Evolutionary conservation across 2,113 vertebrate genomes (phyloP).

Genomic region (Platanista minor): DNA sequence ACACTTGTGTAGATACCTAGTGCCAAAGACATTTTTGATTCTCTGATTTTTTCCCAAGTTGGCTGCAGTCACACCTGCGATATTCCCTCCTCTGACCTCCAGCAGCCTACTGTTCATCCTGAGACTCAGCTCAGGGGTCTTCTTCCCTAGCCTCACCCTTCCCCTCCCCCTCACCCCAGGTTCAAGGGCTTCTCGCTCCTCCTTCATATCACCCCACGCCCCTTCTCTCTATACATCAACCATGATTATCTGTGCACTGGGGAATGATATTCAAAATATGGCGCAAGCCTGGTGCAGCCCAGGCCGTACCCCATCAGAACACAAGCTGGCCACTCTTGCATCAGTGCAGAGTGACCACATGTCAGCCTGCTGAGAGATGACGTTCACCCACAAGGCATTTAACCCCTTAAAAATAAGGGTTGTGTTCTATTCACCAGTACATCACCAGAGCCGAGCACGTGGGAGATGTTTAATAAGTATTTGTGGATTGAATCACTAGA

Average conservation of each 20-base stretch:
- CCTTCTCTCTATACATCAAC: not conserved
- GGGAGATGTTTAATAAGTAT: not conserved
- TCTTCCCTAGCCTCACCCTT: not conserved
- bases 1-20: not conserved
- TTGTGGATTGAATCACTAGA: not conserved
- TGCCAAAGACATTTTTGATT: not conserved
- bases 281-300: not conserved
- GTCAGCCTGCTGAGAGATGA: not conserved
- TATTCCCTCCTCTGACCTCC: fast-evolving
- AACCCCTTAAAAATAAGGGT: not conserved
- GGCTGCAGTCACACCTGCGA: not conserved
- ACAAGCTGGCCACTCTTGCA: not conserved
- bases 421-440: not conserved
- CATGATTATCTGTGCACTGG: not conserved
- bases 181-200: not conserved
- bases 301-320: not conserved
- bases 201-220: not conserved
- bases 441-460: not conserved
- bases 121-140: not conserved
- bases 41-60: not conserved
- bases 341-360: not conserved
- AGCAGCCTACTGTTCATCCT: not conserved
- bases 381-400: not conserved
- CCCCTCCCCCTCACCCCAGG: not conserved
- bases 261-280: not conserved